Percentiles rank a stretch among this genome's conserved stretches.
Conservation (phyloP, 2,888 invertebrate genomes). For the Agonopterix arenella region DNA sequence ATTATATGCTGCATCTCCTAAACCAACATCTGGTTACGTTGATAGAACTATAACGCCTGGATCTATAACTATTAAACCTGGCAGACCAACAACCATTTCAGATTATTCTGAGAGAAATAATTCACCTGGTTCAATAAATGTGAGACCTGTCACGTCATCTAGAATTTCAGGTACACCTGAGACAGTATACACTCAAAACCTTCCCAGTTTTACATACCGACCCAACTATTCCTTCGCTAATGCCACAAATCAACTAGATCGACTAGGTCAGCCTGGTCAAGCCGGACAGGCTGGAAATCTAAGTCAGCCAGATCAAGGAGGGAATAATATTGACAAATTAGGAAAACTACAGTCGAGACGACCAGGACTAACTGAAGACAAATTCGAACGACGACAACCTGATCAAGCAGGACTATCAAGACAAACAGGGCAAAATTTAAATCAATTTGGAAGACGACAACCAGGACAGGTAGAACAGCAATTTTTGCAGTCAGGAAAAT, state of each 20-base stretch:
- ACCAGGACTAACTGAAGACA: too few species aligned
- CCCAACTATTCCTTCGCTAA: constrained; percentile 17
- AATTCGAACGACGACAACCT: too few species aligned
- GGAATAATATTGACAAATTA: too few species aligned
- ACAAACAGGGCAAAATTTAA: too few species aligned
- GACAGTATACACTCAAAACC: neutral
- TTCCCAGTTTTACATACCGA: constrained; percentile 22
- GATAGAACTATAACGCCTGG: neutral
- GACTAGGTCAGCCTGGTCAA: neutral
- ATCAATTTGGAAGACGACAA: too few species aligned
- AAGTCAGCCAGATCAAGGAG: too few species aligned
- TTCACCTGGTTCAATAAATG: neutral
- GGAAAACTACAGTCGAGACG: neutral
- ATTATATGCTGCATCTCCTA: neutral
- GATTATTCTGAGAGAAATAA: neutral
- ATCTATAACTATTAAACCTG: neutral
- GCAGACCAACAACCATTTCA: neutral
- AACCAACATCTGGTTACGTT: neutral
- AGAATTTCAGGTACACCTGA: neutral
- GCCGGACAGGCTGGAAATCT: too few species aligned
- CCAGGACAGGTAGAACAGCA: too few species aligned
- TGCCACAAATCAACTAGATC: constrained; percentile 1
- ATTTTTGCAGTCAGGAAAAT: too few species aligned
- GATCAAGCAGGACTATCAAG: neutral
- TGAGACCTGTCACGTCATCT: neutral